phyloP scores from a whole-genome alignment of 2,113 vertebrate species.

The Prochilodus magdalenae region DNA sequence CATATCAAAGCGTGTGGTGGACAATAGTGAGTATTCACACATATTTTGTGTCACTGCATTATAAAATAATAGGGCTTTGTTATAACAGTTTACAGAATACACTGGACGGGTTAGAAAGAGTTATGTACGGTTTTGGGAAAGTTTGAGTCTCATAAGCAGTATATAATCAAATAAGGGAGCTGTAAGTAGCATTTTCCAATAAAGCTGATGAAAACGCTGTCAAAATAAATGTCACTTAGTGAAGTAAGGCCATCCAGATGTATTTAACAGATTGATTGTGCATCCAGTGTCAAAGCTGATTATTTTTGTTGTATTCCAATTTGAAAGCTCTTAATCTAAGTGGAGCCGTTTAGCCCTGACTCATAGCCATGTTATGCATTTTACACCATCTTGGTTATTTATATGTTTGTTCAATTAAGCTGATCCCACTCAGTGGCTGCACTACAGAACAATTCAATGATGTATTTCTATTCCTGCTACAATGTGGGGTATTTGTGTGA shows the following conservation, averaged over 20 bases:
- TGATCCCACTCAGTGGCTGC: not conserved
- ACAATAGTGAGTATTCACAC: not conserved
- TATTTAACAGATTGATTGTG: not conserved
- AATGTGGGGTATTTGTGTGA: no score
- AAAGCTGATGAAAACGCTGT: not conserved
- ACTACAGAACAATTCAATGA: not conserved
- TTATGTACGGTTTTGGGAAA: not conserved
- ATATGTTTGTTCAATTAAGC: not conserved
- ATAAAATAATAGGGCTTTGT: not conserved
- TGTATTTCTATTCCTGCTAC: no score
- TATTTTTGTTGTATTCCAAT: not conserved
- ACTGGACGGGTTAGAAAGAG: not conserved
- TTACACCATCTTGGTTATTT: not conserved
- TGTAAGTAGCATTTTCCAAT: not conserved
- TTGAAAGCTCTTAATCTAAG: slow-evolving; percentile 13
- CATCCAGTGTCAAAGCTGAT: not conserved
- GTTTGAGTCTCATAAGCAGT: not conserved
- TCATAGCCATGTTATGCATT: not conserved
- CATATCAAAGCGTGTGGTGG: not conserved
- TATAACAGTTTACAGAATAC: no score
- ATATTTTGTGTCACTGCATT: not conserved
- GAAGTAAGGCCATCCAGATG: not conserved
- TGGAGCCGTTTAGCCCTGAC: not conserved
- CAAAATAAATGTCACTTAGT: not conserved
- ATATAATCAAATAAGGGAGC: not conserved